These are phyloP conservation scores for Pristionchus exspectatus DNA, from an alignment of 2,888 invertebrate genomes.

Conservation along the genomic window DNA sequence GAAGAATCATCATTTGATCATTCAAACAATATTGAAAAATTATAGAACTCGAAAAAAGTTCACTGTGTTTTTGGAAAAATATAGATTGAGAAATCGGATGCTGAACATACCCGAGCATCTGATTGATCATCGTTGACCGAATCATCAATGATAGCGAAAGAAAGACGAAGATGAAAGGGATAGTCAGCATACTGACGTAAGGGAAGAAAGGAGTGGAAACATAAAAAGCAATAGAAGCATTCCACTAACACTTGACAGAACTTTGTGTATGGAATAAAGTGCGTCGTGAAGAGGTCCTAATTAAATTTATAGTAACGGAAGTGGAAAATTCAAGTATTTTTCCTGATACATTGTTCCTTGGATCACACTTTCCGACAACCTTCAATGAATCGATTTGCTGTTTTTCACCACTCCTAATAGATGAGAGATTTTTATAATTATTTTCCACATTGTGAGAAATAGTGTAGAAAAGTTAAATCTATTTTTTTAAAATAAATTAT, in stretches of 20 bases:
- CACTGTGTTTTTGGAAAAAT: too few relatives aligned
- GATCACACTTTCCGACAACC: background rate
- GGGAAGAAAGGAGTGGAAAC: background rate
- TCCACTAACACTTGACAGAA: background rate
- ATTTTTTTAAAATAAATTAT: too few relatives aligned
- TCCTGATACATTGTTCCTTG: background rate
- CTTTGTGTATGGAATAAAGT: background rate
- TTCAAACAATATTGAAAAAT: too few relatives aligned
- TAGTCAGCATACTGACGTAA: background rate
- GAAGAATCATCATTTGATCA: too few relatives aligned
- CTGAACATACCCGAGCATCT: constrained; percentile 10
- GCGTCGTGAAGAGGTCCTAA: background rate
- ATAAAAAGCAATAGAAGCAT: background rate
- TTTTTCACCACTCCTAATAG: too few relatives aligned
- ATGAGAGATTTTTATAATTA: too few relatives aligned
- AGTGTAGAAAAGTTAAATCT: too few relatives aligned
- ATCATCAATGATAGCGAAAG: background rate
- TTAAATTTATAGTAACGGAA: background rate
- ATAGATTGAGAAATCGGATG: too few relatives aligned
- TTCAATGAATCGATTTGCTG: too few relatives aligned
- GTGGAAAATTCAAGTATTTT: background rate
- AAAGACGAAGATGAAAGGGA: background rate
- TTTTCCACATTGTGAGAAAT: too few relatives aligned
- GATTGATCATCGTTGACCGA: background rate
- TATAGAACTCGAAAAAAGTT: too few relatives aligned